A percentile compares a stretch with the other conserved stretches of the same genome.
phyloP scores from a whole-genome alignment of 92 coral and sea anemone species.

The Chrysogorgia sp. region DNA sequence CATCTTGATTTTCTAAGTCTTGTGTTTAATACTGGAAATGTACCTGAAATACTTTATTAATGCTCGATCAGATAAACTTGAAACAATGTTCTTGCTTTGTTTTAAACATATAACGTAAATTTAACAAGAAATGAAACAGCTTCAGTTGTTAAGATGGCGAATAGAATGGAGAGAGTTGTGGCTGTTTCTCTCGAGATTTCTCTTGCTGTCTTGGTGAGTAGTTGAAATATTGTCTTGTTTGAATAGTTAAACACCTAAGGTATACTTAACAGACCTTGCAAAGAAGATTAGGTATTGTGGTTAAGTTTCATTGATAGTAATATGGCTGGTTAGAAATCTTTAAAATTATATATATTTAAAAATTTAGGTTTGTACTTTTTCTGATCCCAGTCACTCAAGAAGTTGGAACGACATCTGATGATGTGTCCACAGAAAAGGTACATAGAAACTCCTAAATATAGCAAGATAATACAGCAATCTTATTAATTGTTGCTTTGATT shows the following conservation, averaged over 20 bases:
- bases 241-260: too few species aligned
- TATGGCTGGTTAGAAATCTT: too few species aligned
- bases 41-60: neutral
- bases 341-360: neutral
- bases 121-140: neutral
- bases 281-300: too few species aligned
- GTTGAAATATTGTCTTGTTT: neutral
- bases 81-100: neutral
- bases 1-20: too few species aligned
- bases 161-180: constrained; percentile 4
- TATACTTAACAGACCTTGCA: too few species aligned
- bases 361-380: constrained; percentile 14
- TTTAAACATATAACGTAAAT: neutral
- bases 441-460: neutral
- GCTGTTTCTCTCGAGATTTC: neutral
- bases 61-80: neutral
- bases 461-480: neutral
- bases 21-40: too few species aligned
- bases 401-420: neutral
- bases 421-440: constrained; percentile 16
- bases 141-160: constrained; percentile 27
- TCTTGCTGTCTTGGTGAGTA: constrained; percentile 18
- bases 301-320: too few species aligned
- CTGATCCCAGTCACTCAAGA: constrained; percentile 23
- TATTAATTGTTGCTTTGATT: too few species aligned